These are phyloP conservation scores for Cavia porcellus DNA, from an alignment of 2,113 vertebrate species.

Conservation along the genomic window DNA sequence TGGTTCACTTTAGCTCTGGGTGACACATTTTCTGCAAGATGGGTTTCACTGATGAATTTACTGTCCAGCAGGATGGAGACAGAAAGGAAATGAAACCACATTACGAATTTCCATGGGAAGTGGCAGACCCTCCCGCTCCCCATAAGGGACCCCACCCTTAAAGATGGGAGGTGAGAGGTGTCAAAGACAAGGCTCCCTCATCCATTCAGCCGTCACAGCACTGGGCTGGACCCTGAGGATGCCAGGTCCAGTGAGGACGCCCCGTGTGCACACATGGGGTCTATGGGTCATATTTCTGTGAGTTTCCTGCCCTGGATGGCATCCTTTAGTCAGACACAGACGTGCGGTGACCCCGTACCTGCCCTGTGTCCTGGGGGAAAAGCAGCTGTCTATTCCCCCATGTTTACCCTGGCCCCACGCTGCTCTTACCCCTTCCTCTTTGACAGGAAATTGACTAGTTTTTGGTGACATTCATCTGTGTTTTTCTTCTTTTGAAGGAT, in stretches of 20 bases:
- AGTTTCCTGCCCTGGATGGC: too few species aligned
- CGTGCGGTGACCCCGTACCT: background rate
- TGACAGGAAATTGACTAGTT: background rate
- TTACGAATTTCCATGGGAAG: background rate
- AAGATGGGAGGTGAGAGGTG: background rate
- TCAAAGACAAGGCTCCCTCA: background rate
- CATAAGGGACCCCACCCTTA: background rate
- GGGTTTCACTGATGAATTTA: background rate
- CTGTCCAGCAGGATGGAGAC: background rate
- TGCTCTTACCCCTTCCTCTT: background rate
- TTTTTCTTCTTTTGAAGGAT: conserved; percentile 19
- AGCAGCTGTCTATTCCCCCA: background rate
- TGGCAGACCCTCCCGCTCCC: background rate
- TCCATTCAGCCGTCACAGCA: too few species aligned
- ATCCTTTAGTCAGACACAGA: background rate
- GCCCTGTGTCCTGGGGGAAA: background rate
- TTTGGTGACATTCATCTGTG: background rate
- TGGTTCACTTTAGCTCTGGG: too few species aligned
- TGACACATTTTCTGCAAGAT: background rate
- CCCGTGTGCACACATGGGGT: background rate
- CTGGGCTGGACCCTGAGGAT: background rate
- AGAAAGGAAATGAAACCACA: background rate
- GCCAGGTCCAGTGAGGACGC: too few species aligned
- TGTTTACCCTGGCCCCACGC: background rate
- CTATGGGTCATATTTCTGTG: background rate